phyloP scores from a whole-genome alignment of 2,888 invertebrate species.

The Seira musarum region DNA sequence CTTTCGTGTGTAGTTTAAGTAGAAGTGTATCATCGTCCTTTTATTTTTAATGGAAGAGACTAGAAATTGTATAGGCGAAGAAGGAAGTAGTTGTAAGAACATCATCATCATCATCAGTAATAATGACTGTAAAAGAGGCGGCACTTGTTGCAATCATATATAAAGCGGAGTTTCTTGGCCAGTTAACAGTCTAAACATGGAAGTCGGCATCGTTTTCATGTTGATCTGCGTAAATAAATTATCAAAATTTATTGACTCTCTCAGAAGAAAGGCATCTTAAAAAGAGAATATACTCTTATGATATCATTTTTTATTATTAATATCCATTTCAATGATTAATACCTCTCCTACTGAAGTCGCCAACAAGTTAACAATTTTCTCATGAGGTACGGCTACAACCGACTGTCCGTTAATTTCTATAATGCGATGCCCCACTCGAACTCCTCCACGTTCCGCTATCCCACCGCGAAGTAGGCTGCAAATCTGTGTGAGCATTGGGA shows the following conservation, averaged over 20 bases:
- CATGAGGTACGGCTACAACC: slow-evolving; percentile 99
- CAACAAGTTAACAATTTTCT: slow-evolving; percentile 98
- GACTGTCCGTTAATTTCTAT: slow-evolving; percentile 99
- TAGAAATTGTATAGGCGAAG: slow-evolving; percentile 53
- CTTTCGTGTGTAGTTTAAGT: not conserved
- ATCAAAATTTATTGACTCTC: not conserved
- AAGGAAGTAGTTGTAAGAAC: slow-evolving; percentile 15
- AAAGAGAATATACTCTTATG: not conserved
- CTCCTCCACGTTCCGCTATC: slow-evolving; percentile 98
- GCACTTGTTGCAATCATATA: slow-evolving; percentile 77
- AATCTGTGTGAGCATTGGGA: slow-evolving; percentile 84
- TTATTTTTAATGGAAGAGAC: slow-evolving; percentile 54
- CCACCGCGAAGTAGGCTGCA: slow-evolving; percentile 98
- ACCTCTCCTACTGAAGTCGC: slow-evolving; percentile 99
- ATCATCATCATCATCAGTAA: not conserved
- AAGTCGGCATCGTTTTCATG: slow-evolving; percentile 99
- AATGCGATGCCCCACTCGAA: slow-evolving; percentile 98
- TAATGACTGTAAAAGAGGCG: slow-evolving; percentile 51
- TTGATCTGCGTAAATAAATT: slow-evolving; percentile 83
- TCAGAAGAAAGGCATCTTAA: not conserved
- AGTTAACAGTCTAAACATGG: slow-evolving; percentile 98
- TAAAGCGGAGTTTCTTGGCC: slow-evolving; percentile 99
- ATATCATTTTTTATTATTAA: slow-evolving; percentile 8
- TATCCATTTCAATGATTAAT: slow-evolving; percentile 55
- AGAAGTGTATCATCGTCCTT: not conserved